A percentile compares a stretch with the other conserved stretches of the same genome.
Conservation (phyloP, 2,797 vertebrate genomes). For the Parauchenoglanis punctatus region DNA sequence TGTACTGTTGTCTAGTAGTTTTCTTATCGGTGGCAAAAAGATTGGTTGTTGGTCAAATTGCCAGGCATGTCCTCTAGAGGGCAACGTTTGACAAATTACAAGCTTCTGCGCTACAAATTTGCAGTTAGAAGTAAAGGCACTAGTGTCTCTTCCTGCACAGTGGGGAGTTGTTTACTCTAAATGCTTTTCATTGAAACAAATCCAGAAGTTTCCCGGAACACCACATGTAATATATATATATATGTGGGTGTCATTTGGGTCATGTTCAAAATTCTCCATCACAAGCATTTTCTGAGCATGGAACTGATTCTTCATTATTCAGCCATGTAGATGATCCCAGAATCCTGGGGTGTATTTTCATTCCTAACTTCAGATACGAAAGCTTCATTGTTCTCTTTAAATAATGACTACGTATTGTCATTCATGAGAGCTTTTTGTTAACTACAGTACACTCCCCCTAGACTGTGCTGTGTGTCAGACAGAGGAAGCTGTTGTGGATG, state of each 20-base stretch:
- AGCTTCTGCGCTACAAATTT: neutral
- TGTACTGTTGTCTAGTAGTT: neutral
- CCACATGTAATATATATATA: neutral
- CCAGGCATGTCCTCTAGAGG: conserved; percentile 28
- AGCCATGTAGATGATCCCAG: neutral
- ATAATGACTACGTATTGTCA: neutral
- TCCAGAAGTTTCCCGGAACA: neutral
- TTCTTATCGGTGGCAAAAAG: neutral
- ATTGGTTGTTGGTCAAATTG: conserved; percentile 1
- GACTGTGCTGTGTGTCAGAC: neutral
- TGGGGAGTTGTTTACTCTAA: neutral
- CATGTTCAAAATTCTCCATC: neutral
- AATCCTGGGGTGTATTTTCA: neutral
- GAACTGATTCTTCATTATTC: neutral
- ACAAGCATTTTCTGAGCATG: neutral
- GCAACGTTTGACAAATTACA: conserved; percentile 4
- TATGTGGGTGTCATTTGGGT: neutral
- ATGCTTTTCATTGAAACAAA: neutral
- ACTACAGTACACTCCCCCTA: neutral
- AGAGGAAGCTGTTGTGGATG: conserved; percentile 2
- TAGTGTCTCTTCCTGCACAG: neutral
- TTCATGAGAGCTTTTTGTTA: conserved; percentile 9
- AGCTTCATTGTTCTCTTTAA: neutral
- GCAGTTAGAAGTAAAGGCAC: neutral
- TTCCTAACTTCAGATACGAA: neutral